Percentiles rank a stretch among this genome's conserved stretches.
These are phyloP conservation scores for Carassius gibelio DNA, from an alignment of 2,113 vertebrate species.

Conservation along the genomic window DNA sequence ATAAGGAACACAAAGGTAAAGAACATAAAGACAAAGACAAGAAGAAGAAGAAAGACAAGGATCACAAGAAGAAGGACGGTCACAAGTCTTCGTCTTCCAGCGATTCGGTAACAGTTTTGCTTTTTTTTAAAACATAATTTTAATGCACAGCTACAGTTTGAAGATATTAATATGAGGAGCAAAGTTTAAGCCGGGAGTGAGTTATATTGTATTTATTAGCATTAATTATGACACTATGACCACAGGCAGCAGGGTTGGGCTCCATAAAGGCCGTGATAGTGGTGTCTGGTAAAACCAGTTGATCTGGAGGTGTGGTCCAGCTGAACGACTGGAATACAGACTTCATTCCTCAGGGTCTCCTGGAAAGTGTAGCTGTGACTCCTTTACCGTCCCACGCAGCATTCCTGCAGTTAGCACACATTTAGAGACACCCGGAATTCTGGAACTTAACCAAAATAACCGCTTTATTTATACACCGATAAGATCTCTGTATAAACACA, in stretches of 20 bases:
- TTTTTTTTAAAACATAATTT: background rate
- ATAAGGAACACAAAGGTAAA: background rate
- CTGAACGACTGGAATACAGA: no score
- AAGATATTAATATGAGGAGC: background rate
- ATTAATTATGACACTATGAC: background rate
- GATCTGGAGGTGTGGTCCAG: background rate
- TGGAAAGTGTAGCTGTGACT: background rate
- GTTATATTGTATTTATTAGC: background rate
- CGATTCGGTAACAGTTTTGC: conserved; percentile 51
- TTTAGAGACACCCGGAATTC: background rate
- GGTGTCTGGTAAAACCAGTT: background rate
- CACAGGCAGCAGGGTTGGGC: background rate
- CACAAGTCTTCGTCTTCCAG: conserved; percentile 52
- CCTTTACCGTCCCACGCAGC: background rate
- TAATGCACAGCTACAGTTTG: background rate
- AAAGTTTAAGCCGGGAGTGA: background rate
- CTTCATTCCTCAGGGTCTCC: background rate
- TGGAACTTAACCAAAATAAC: background rate
- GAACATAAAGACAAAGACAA: conserved; percentile 44
- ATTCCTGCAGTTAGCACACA: background rate
- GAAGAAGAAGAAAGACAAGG: conserved; percentile 12
- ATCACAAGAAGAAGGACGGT: conserved; percentile 5
- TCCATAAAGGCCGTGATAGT: background rate
- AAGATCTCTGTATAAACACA: background rate
- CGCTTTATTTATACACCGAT: background rate